A percentile compares a stretch with the other conserved stretches of the same genome.
Conservation (phyloP, 2,797 vertebrate species). For the Ambastaia sidthimunki region DNA sequence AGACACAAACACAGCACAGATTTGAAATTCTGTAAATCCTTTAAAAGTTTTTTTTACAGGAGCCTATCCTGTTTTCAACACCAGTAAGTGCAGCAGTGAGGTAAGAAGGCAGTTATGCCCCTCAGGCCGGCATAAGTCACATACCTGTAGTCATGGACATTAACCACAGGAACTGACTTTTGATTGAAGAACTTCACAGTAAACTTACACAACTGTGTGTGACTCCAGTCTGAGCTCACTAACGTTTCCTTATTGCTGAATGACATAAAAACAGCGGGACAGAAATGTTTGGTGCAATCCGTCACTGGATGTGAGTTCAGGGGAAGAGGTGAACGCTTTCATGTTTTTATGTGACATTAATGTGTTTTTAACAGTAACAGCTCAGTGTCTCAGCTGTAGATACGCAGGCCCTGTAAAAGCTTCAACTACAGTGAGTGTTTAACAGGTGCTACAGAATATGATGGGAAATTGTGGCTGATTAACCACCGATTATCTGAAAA, state of each 20-base stretch:
- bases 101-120: slow-evolving; percentile 43
- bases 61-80: slow-evolving; percentile 38
- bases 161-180: slow-evolving; percentile 40
- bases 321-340: slow-evolving; percentile 7
- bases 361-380: neutral
- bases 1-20: slow-evolving; percentile 5
- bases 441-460: no score
- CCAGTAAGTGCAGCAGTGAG: slow-evolving; percentile 39
- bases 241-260: slow-evolving; percentile 15
- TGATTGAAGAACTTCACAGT: no score
- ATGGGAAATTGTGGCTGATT: no score
- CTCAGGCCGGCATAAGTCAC: slow-evolving; percentile 41
- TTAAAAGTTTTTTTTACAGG: neutral
- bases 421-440: no score
- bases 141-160: slow-evolving; percentile 36
- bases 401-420: no score
- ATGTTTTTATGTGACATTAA: neutral
- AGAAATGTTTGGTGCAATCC: neutral
- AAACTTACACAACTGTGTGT: neutral
- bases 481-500: no score
- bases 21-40: neutral
- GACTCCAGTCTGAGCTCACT: no score
- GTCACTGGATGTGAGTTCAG: neutral
- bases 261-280: slow-evolving; percentile 33
- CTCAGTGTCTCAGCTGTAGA: neutral